Percentiles rank a stretch among this genome's conserved stretches.
These are phyloP conservation scores for Pomacea canaliculata DNA, from an alignment of 2,888 invertebrate species.

Conservation along the genomic window DNA sequence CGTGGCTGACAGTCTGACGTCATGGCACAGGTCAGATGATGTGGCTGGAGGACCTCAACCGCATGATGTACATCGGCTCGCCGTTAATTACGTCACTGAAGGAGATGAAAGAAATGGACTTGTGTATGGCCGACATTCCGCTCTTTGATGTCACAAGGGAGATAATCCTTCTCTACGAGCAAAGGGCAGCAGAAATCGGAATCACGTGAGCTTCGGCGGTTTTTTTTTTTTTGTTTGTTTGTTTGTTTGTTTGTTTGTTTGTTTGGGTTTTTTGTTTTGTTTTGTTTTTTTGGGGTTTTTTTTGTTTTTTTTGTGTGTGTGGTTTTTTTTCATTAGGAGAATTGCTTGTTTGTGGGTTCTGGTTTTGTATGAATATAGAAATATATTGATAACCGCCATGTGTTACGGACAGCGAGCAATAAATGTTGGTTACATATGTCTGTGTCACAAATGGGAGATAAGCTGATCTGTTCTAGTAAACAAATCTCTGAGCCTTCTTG, in stretches of 20 bases:
- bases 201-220: constrained; percentile 41
- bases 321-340: neutral
- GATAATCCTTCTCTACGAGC: constrained; percentile 65
- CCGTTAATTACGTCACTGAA: constrained; percentile 61
- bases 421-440: neutral
- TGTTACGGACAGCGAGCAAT: neutral
- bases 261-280: neutral
- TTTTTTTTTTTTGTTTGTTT: neutral
- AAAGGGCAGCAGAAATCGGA: constrained; percentile 65
- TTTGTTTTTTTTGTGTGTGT: neutral
- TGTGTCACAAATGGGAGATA: neutral
- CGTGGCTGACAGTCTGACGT: too few species aligned
- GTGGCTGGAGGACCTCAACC: constrained; percentile 50
- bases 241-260: neutral
- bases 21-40: constrained; percentile 33
- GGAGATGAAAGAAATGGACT: constrained; percentile 61
- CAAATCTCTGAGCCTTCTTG: too few species aligned
- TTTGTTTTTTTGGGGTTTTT: neutral
- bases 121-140: constrained; percentile 65
- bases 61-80: constrained; percentile 64
- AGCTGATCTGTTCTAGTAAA: too few species aligned
- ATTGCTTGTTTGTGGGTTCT: too few species aligned
- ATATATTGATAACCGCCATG: too few species aligned
- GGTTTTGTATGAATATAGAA: too few species aligned
- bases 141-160: constrained; percentile 67